A percentile compares a stretch with the other conserved stretches of the same genome.
Evolutionary conservation across 2,113 vertebrate genomes (phyloP).

Genomic region (Myotis davidii): DNA sequence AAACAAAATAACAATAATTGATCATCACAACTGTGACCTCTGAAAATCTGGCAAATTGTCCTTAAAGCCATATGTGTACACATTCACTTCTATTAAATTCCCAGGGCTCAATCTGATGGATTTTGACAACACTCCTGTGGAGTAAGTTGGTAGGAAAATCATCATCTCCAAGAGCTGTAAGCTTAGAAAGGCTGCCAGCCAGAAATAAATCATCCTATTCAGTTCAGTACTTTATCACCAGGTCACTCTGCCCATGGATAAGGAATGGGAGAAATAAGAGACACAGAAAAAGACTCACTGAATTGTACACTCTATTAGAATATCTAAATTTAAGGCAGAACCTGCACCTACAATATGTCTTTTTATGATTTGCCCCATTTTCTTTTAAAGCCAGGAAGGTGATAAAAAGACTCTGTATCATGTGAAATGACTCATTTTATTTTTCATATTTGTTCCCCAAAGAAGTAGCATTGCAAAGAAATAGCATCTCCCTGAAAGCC

Average conservation of each 20-base stretch:
- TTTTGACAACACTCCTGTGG: conserved; percentile 33
- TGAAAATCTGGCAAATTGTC: conserved; percentile 23
- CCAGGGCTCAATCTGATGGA: conserved; percentile 22
- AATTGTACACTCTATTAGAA: conserved; percentile 59
- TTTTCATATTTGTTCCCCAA: conserved; percentile 81
- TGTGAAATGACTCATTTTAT: conserved; percentile 82
- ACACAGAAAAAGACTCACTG: conserved; percentile 28
- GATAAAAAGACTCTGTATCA: conserved; percentile 75
- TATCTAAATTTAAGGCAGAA: conserved; percentile 65
- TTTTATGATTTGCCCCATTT: conserved; percentile 72
- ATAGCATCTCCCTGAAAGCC: conserved; percentile 78
- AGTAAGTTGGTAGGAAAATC: conserved; percentile 61
- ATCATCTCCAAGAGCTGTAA: conserved; percentile 58
- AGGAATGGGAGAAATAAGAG: conserved; percentile 56
- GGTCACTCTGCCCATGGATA: conserved; percentile 48
- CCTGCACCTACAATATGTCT: conserved; percentile 61
- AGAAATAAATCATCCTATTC: conserved; percentile 65
- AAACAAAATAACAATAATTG: background rate
- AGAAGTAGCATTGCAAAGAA: conserved; percentile 77
- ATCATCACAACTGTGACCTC: background rate
- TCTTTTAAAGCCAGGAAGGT: conserved; percentile 68
- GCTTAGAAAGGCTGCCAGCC: conserved; percentile 44
- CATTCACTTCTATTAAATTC: conserved; percentile 11
- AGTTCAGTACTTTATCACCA: conserved; percentile 50
- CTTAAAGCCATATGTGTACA: background rate